Conservation (phyloP, 1,140 invertebrate species). For the Drosophila biarmipes region DNA sequence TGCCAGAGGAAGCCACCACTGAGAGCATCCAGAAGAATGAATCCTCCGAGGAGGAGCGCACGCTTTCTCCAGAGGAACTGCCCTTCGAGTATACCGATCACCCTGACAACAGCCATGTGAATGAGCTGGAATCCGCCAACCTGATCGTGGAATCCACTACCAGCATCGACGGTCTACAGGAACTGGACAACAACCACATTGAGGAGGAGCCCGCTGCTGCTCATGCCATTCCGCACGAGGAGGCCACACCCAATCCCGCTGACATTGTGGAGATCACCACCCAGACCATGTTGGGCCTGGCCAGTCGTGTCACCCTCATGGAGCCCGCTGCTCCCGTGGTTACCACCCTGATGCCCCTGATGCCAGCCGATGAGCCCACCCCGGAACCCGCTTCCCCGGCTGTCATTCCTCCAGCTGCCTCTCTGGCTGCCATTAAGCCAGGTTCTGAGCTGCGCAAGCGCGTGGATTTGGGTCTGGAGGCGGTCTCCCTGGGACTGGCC, state of each 20-base stretch:
- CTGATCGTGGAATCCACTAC: conserved; percentile 74
- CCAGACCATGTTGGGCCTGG: conserved; percentile 78
- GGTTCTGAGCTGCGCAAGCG: conserved; percentile 82
- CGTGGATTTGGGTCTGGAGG: conserved; percentile 85
- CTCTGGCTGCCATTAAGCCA: conserved; percentile 31
- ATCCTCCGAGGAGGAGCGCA: conserved; percentile 41
- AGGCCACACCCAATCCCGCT: conserved; percentile 71
- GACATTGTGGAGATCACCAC: conserved; percentile 84
- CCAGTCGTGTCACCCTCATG: conserved; percentile 84
- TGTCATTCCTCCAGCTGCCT: conserved; percentile 1
- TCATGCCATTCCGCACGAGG: conserved; percentile 39
- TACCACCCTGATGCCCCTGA: conserved; percentile 73
- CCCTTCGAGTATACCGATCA: conserved; percentile 68
- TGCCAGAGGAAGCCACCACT: conserved; percentile 26
- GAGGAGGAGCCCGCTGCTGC: conserved; percentile 31
- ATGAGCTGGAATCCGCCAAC: conserved; percentile 73
- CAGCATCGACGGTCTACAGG: conserved; percentile 48
- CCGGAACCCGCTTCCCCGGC: conserved; percentile 43
- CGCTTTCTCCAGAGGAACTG: conserved; percentile 67
- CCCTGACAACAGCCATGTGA: conserved; percentile 35
- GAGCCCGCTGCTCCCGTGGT: conserved; percentile 83
- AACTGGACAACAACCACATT: conserved; percentile 60
- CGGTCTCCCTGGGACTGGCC: conserved; percentile 90
- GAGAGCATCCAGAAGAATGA: conserved; percentile 18
- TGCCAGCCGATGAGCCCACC: conserved; percentile 65